A percentile compares a stretch with the other conserved stretches of the same genome.
Conservation (phyloP, 2,888 invertebrate species). For the Drosophila paramelanica region DNA sequence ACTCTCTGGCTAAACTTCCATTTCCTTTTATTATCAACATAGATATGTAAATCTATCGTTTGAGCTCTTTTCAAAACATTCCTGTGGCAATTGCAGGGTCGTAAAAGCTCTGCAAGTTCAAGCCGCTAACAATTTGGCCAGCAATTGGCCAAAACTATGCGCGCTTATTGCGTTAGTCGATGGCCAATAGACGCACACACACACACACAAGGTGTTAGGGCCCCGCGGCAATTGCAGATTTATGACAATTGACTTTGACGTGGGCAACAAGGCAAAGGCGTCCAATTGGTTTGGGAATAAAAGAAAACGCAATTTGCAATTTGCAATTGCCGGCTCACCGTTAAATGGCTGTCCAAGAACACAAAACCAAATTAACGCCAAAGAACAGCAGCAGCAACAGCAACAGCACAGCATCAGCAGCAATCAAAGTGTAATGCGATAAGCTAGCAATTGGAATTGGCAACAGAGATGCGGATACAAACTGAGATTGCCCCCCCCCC, state of each 20-base stretch:
- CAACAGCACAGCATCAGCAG: constrained; percentile 51
- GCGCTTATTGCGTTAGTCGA: constrained; percentile 27
- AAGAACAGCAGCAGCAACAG: constrained; percentile 28
- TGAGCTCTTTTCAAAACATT: constrained; percentile 16
- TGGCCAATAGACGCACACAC: constrained; percentile 20
- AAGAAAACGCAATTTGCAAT: constrained; percentile 60
- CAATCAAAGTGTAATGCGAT: constrained; percentile 72
- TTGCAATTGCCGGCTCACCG: constrained; percentile 72
- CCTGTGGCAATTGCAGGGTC: constrained; percentile 28
- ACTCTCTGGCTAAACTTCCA: constrained; percentile 10
- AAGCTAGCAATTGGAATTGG: constrained; percentile 65
- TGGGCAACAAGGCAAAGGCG: constrained; percentile 46
- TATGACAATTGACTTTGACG: constrained; percentile 69
- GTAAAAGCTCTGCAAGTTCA: constrained; percentile 41
- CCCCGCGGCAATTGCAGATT: constrained; percentile 59
- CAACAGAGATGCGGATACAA: constrained; percentile 46
- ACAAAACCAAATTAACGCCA: constrained; percentile 78
- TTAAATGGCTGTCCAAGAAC: constrained; percentile 70
- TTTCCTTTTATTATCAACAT: constrained; percentile 7
- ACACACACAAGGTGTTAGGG: constrained; percentile 45
- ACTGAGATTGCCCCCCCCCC: constrained; percentile 22
- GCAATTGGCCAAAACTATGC: constrained; percentile 66
- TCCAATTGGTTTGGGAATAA: constrained; percentile 37
- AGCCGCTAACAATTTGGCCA: constrained; percentile 68
- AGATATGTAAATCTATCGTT: constrained; percentile 16